Base-by-base conservation (phyloP, 2,113 vertebrate genomes). In the Rhea pennata region DNA sequence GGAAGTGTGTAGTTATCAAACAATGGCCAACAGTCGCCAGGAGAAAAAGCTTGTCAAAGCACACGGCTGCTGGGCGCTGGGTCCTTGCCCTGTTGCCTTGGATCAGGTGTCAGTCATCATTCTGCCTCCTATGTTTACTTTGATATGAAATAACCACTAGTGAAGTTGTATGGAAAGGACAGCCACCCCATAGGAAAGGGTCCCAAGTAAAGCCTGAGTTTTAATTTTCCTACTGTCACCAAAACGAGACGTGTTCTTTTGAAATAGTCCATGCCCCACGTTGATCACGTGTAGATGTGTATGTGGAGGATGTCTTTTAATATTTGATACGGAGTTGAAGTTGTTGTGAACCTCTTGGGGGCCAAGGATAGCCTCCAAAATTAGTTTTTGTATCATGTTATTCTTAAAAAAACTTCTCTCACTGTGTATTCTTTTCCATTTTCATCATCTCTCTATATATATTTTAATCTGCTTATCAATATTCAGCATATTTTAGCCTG, bases 21-120 rank as follows among this genome's bases (percentile, higher is more conserved):
- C 97, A 98, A 98, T 97, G 88, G 96, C 94, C 67, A 96, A 93
- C 88, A 97, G 96, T 90, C 96, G 95, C 93, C 91, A 90, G 93
- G 83, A 96, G 90, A 96, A 96, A 97, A 91, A 96, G 94, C 62
- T 92, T 97, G 96, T 97, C 96, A 98, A 96, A 97, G 95, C 67
- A 5, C 79, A 62, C 83, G 93, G 84, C 93, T 91, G 75, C 89
- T 40, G 36, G 87, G 85, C 86, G 10, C 79, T 83, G 69, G 73
- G 77, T 27, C 85, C 79, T 87, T 91, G 92, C 29, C 86, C 90
- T 74, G 93, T 96, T 96, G 89, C 93, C 93, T 64, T 71, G 91
- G 65, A 64, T 96, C 87, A 85, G 88, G 84, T 97, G 96, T 97
- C 97, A 97, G 71, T 97, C 97, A 96, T 78, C 50, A 22, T 93